Conservation (phyloP, 2,113 vertebrate genomes). For the Ploceus nigricollis region DNA sequence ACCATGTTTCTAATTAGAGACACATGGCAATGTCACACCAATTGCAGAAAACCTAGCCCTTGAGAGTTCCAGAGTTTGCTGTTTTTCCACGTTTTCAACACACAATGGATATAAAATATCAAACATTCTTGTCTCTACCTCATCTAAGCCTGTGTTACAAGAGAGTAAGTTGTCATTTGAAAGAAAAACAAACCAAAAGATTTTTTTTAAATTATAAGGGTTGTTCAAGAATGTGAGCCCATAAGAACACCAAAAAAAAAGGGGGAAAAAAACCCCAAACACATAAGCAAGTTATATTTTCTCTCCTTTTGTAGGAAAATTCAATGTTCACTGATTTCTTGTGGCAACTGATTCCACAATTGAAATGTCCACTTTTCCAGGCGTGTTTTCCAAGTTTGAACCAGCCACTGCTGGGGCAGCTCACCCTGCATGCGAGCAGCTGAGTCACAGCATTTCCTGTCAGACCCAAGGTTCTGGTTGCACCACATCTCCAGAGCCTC, state of each 20-base stretch:
- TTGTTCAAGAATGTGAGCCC: neutral
- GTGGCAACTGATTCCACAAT: neutral
- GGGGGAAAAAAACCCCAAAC: neutral
- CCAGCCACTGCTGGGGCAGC: neutral
- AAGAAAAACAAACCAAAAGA: conserved; percentile 40
- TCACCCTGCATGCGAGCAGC: rapidly evolving
- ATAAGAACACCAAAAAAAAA: neutral
- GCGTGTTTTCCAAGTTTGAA: neutral
- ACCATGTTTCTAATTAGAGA: conserved; percentile 57
- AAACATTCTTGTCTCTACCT: conserved; percentile 33
- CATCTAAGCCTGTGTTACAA: conserved; percentile 15
- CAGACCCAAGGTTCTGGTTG: neutral
- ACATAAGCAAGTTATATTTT: neutral
- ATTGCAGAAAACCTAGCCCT: conserved; percentile 32
- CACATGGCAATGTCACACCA: conserved; percentile 60
- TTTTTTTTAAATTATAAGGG: neutral
- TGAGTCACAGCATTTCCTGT: neutral
- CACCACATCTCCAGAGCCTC: too few relatives aligned
- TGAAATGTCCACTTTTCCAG: neutral
- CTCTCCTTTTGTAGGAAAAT: neutral
- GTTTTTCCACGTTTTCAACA: conserved; percentile 32
- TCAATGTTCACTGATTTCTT: neutral
- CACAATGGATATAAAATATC: conserved; percentile 50
- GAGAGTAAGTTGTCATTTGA: neutral
- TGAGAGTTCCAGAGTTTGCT: conserved; percentile 39